Evolutionary conservation across 2,888 invertebrate species (phyloP).

Genomic region (Pyrocoelia pectoralis): DNA sequence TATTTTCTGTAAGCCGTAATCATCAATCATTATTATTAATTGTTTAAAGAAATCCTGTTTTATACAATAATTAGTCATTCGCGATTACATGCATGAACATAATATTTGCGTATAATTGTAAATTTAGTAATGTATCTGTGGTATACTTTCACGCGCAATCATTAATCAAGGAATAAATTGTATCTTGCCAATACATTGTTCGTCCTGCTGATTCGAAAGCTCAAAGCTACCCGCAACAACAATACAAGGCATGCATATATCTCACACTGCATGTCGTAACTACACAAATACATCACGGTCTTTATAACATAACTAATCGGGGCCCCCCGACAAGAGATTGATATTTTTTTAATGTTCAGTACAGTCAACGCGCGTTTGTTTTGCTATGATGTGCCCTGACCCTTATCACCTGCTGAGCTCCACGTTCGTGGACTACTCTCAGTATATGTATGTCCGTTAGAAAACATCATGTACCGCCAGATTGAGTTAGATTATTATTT

Average conservation of each 20-base stretch:
- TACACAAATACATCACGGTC: conserved; percentile 47
- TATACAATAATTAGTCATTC: background rate
- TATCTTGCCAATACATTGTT: conserved; percentile 23
- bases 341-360: conserved; percentile 38
- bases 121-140: conserved; percentile 1
- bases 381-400: conserved; percentile 43
- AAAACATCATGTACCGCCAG: conserved; percentile 25
- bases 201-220: too few species aligned
- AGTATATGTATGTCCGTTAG: conserved; percentile 26
- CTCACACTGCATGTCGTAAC: conserved; percentile 48
- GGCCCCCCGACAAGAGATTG: conserved; percentile 47
- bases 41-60: background rate
- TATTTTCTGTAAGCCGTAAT: background rate
- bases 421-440: conserved; percentile 39
- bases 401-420: conserved; percentile 42
- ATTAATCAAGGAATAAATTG: conserved; percentile 6
- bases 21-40: background rate
- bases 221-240: conserved; percentile 43
- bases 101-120: conserved; percentile 10
- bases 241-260: conserved; percentile 43
- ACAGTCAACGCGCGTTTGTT: conserved; percentile 45
- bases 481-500: conserved; percentile 32
- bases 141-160: background rate
- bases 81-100: background rate
- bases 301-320: conserved; percentile 47